Conservation (phyloP, 2,113 vertebrate genomes). For the Elephantulus edwardii region DNA sequence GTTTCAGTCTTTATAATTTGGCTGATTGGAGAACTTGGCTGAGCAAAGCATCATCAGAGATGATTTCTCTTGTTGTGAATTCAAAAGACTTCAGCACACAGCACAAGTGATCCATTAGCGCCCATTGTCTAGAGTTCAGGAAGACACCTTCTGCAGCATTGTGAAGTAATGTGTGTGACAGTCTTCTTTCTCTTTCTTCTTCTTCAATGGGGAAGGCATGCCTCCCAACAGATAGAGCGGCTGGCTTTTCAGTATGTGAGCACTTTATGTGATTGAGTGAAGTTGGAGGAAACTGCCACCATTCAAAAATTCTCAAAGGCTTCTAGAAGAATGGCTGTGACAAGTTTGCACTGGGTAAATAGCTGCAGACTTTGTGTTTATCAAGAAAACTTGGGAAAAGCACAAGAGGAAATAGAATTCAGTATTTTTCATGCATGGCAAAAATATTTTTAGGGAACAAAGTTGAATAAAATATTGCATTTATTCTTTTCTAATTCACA, state of each 20-base stretch:
- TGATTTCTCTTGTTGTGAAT: constrained; percentile 82
- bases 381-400: constrained; percentile 22
- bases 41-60: constrained; percentile 79
- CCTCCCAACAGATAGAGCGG: constrained; percentile 54
- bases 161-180: constrained; percentile 61
- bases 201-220: constrained; percentile 45
- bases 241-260: constrained; percentile 60
- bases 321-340: constrained; percentile 53
- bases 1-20: constrained; percentile 78
- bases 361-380: constrained; percentile 20
- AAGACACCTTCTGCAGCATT: constrained; percentile 77
- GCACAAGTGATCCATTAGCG: constrained; percentile 79
- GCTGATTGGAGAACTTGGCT: constrained; percentile 81
- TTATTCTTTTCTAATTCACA: background rate
- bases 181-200: constrained; percentile 63
- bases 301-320: constrained; percentile 58
- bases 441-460: constrained; percentile 21
- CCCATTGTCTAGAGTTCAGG: constrained; percentile 75
- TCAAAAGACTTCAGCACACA: constrained; percentile 76
- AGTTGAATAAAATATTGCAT: constrained; percentile 11
- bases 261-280: constrained; percentile 56
- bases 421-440: background rate
- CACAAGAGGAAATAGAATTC: background rate
- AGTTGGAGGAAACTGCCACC: constrained; percentile 54
- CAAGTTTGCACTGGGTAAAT: constrained; percentile 38